Conservation (phyloP, 2,113 vertebrate species). For the Semnopithecus entellus region DNA sequence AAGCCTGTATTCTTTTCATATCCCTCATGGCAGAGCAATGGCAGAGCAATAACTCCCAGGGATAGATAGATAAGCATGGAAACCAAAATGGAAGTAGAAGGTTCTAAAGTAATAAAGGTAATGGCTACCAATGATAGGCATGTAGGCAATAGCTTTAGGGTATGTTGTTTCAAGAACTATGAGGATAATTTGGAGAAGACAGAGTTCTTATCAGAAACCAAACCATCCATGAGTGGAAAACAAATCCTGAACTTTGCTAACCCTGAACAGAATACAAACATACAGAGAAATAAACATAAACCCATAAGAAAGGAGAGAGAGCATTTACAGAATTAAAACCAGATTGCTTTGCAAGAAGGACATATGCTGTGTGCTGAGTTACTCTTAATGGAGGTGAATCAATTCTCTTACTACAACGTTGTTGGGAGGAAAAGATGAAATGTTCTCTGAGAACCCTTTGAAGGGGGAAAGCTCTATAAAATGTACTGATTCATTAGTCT, state of each 20-base stretch:
- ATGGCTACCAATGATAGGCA: background rate
- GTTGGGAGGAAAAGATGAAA: constrained; percentile 35
- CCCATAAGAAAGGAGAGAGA: background rate
- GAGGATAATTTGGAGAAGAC: background rate
- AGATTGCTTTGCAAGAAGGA: constrained; percentile 52
- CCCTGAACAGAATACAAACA: constrained; percentile 46
- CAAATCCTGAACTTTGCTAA: constrained; percentile 52
- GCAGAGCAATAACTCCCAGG: background rate
- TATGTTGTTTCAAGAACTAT: background rate
- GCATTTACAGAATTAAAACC: constrained; percentile 55
- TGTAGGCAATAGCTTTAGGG: background rate
- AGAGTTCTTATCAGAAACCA: constrained; percentile 4
- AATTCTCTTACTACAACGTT: background rate
- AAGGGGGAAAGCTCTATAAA: constrained; percentile 31
- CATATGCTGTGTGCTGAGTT: background rate
- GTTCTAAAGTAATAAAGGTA: background rate
- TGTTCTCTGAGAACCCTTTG: constrained; percentile 46
- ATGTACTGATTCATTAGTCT: background rate
- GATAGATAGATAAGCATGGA: background rate
- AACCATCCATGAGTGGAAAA: constrained; percentile 25
- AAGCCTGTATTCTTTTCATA: background rate
- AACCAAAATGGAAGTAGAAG: background rate
- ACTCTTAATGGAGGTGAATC: constrained; percentile 47
- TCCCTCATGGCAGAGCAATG: background rate
- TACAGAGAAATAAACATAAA: constrained; percentile 52